phyloP scores from a whole-genome alignment of 2,797 vertebrate species.

The Liparis tanakae region DNA sequence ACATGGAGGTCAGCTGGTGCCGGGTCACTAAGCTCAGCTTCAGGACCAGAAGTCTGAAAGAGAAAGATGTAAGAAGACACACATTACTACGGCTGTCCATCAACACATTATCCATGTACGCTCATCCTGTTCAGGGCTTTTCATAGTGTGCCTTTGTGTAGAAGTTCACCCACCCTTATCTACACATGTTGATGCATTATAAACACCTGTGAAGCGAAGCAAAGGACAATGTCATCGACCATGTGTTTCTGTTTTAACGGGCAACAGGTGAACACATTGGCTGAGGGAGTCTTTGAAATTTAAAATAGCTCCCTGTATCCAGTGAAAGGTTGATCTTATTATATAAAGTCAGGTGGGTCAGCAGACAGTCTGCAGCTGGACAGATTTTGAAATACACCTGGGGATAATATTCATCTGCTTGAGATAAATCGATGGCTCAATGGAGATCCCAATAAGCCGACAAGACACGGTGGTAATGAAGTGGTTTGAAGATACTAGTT shows the following conservation, averaged over 20 bases:
- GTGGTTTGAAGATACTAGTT: background rate
- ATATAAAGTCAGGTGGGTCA: slow-evolving; percentile 14
- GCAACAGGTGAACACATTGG: background rate
- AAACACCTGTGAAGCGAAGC: background rate
- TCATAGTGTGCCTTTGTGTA: background rate
- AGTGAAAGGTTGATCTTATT: slow-evolving; percentile 24
- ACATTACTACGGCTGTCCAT: background rate
- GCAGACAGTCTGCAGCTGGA: slow-evolving; percentile 3
- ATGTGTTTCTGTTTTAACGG: slow-evolving; percentile 24
- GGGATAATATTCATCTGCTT: background rate
- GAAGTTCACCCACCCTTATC: background rate
- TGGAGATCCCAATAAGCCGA: background rate
- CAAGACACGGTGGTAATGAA: slow-evolving; percentile 1
- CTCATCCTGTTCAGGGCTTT: background rate
- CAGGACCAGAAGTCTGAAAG: slow-evolving; percentile 46
- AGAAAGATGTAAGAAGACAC: background rate
- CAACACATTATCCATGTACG: background rate
- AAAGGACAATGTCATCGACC: background rate
- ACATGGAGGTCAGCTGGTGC: slow-evolving; percentile 21
- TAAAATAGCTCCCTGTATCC: slow-evolving; percentile 26
- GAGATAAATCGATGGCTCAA: background rate
- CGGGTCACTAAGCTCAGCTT: slow-evolving; percentile 36
- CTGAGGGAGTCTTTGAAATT: slow-evolving; percentile 10
- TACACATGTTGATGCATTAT: background rate
- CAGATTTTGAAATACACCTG: slow-evolving; percentile 7